Base-by-base conservation (phyloP, 2,797 vertebrate species). In the Nannoperca australis region DNA sequence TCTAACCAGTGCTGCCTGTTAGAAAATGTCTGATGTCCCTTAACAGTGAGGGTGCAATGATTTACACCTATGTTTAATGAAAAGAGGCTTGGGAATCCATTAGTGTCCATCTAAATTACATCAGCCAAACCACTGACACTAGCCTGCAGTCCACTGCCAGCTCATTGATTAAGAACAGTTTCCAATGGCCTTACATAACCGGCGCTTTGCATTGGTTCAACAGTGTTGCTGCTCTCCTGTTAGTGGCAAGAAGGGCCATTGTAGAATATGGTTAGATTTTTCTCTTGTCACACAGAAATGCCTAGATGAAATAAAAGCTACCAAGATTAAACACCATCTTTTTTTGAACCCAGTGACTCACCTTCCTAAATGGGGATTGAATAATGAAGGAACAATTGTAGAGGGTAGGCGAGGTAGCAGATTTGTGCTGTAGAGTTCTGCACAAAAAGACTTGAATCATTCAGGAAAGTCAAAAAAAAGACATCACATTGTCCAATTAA, bases 61-160 rank as follows among this genome's bases (percentile, higher is more conserved):
- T 94, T 93, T 88, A 87, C 87, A 88, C 86, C 75, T 71, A 62
- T 85, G 86, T 88, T 82, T 85, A 88, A 88, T 88, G 72, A 91
- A 78, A 81, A 81, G 72, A 84, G 85, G 77, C 84, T 49, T 54
- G 55, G 75, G 66, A 89, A 92, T 89, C 90, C 84, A 93, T 93
- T 92, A 92, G 87, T 85, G 84, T 81, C 85, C 86, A 77, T 93
- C 86, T 90, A 82, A 89, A 92, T 92, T 85, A 91, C 88, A 90
- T 91, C 86, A 85, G 85, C 75, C 78, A 80, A 87, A 88, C 81
- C 80, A 86, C 79, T 87, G 87, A 91, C 83, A 81, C 84, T 59
- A 65, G 82, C 79, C 55, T 59, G 79, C 82, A 73, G 81, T 89
- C 84, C 80, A 62, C 87, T 79, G 88, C 73, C 83, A 84, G 78